Conservation (phyloP, 2,888 invertebrate genomes). For the Lasioglossum leucozonium region DNA sequence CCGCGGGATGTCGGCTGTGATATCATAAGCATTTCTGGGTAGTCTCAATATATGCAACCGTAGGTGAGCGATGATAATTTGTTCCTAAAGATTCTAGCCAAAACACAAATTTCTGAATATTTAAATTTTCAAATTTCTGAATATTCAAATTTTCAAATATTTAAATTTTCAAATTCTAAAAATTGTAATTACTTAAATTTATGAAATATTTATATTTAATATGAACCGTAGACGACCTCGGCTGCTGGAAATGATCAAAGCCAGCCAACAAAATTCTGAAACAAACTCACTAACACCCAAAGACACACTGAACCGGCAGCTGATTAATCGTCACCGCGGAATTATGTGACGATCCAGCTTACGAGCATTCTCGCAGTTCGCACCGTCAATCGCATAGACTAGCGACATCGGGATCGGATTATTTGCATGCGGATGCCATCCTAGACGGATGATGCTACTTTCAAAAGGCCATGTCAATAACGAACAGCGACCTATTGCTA, state of each 20-base stretch:
- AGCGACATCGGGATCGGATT: neutral
- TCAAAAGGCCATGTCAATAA: constrained; percentile 37
- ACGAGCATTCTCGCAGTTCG: neutral
- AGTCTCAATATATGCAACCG: neutral
- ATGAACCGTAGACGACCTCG: too few relatives aligned
- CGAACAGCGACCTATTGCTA: constrained; percentile 43
- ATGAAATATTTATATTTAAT: too few relatives aligned
- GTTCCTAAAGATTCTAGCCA: neutral
- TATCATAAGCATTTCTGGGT: neutral
- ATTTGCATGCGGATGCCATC: constrained; percentile 43
- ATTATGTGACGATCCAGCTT: neutral
- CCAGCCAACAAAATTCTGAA: neutral
- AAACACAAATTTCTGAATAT: too few relatives aligned
- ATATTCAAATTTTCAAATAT: too few relatives aligned
- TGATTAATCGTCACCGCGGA: neutral
- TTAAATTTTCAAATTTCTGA: too few relatives aligned
- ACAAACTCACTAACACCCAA: neutral
- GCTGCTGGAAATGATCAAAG: neutral
- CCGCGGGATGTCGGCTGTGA: neutral
- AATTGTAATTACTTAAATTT: too few relatives aligned
- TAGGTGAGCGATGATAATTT: neutral
- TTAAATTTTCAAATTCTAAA: too few relatives aligned
- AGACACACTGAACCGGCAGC: neutral
- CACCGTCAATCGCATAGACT: neutral
- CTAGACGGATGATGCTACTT: constrained; percentile 37